phyloP scores from a whole-genome alignment of 2,797 vertebrate genomes.

The Karalla daura region DNA sequence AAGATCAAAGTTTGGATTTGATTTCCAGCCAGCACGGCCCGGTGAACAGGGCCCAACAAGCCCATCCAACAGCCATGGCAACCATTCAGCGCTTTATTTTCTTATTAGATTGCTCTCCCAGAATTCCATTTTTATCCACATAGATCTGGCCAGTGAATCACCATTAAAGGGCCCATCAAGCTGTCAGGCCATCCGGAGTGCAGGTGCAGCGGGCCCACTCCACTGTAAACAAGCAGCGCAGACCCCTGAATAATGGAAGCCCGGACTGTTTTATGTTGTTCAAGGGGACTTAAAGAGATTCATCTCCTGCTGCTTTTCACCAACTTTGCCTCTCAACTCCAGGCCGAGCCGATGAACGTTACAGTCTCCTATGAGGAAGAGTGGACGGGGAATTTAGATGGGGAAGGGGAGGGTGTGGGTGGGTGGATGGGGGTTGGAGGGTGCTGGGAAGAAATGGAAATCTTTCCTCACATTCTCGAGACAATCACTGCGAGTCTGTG shows the following conservation, averaged over 20 bases:
- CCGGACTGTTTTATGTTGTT: conserved; percentile 80
- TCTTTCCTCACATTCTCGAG: conserved; percentile 69
- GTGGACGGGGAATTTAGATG: conserved; percentile 38
- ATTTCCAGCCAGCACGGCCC: conserved; percentile 71
- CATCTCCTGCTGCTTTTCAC: conserved; percentile 77
- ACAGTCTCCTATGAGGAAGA: conserved; percentile 57
- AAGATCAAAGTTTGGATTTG: conserved; percentile 82
- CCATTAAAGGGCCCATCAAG: conserved; percentile 86
- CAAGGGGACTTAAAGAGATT: conserved; percentile 79
- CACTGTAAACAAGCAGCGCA: conserved; percentile 83
- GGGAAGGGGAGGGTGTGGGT: conserved; percentile 44
- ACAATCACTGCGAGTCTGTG: conserved; percentile 72
- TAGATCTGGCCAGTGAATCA: conserved; percentile 87
- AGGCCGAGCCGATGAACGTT: conserved; percentile 60
- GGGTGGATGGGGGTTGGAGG: conserved; percentile 24
- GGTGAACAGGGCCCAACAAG: conserved; percentile 64
- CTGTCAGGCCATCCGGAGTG: conserved; percentile 83
- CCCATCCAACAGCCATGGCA: conserved; percentile 74
- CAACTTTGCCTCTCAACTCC: conserved; percentile 77
- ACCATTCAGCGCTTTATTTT: conserved; percentile 82
- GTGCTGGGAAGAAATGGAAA: conserved; percentile 64
- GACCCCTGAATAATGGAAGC: conserved; percentile 81
- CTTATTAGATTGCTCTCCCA: conserved; percentile 84
- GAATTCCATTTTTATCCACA: conserved; percentile 87
- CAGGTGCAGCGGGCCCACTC: conserved; percentile 74